Conservation (phyloP, 2,888 invertebrate genomes). For the Horisme vitalbata region DNA sequence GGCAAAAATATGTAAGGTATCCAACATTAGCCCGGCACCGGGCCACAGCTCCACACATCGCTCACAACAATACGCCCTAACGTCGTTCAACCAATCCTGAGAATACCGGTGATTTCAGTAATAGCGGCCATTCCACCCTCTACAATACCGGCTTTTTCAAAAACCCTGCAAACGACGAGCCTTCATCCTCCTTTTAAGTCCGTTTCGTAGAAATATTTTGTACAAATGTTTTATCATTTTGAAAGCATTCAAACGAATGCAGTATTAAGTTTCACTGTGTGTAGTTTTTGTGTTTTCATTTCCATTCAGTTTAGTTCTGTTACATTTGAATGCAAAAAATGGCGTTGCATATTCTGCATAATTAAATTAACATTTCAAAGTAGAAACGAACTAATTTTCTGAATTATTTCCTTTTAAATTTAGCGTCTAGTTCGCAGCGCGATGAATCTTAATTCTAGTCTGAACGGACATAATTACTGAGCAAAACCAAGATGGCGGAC, state of each 20-base stretch:
- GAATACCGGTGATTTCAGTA: constrained; percentile 28
- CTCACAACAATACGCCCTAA: constrained; percentile 3
- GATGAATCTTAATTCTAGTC: constrained; percentile 35
- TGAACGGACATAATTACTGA: constrained; percentile 32
- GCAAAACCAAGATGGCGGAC: constrained; percentile 28
- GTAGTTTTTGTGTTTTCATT: neutral
- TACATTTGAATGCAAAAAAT: constrained; percentile 1
- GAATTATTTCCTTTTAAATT: constrained; percentile 24
- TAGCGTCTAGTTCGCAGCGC: constrained; percentile 29
- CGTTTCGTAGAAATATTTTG: constrained; percentile 16
- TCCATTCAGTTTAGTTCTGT: constrained; percentile 1
- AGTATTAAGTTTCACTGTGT: constrained; percentile 3
- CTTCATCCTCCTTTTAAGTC: constrained; percentile 16
- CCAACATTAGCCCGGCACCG: neutral
- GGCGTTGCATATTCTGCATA: constrained; percentile 2
- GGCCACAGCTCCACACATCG: constrained; percentile 3
- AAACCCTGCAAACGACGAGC: constrained; percentile 22
- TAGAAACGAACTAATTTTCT: constrained; percentile 14
- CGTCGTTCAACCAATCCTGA: constrained; percentile 12
- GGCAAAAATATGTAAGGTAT: neutral
- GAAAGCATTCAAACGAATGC: constrained; percentile 1
- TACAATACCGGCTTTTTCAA: constrained; percentile 24
- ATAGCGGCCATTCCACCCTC: constrained; percentile 26
- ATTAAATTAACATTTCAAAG: constrained; percentile 20
- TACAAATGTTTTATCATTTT: constrained; percentile 13